Conservation (phyloP, 2,888 invertebrate genomes). For the Ernsta delagoae region DNA sequence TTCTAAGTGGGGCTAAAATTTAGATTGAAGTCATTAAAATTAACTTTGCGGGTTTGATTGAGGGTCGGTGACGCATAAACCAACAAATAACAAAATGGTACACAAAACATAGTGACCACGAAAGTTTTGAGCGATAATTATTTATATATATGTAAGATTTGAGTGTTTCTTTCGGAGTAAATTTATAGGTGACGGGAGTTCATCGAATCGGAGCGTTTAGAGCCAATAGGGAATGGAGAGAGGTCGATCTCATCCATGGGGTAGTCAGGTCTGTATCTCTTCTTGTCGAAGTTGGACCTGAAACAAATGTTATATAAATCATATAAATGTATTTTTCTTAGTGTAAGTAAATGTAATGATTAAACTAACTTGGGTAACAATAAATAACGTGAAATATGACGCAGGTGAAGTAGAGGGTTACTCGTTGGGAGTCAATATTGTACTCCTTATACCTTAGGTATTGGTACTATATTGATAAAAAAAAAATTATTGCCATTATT, state of each 20-base stretch:
- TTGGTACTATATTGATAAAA: neutral
- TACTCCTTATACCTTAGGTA: too few species aligned
- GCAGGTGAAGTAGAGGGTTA: too few species aligned
- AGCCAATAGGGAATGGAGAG: slow-evolving; percentile 76
- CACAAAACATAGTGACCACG: neutral
- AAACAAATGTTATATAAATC: slow-evolving; percentile 8
- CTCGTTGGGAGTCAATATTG: too few species aligned
- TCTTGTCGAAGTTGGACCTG: slow-evolving; percentile 55
- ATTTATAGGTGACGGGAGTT: slow-evolving; percentile 36
- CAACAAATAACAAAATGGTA: neutral
- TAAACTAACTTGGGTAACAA: too few species aligned
- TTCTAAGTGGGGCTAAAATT: slow-evolving; percentile 38
- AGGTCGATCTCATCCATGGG: slow-evolving; percentile 80
- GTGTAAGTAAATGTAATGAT: too few species aligned
- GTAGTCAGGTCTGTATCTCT: slow-evolving; percentile 68
- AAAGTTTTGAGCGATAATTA: neutral
- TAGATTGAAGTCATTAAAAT: slow-evolving; percentile 40
- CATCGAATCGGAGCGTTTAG: slow-evolving; percentile 59
- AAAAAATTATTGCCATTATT: too few species aligned
- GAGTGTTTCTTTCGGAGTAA: slow-evolving; percentile 5
- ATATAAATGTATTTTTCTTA: too few species aligned
- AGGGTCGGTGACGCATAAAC: slow-evolving; percentile 3
- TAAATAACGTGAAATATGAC: too few species aligned
- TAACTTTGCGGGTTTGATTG: slow-evolving; percentile 24
- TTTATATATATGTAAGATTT: neutral